phyloP scores from a whole-genome alignment of 2,797 vertebrate genomes.

The Molossus alvarezi region DNA sequence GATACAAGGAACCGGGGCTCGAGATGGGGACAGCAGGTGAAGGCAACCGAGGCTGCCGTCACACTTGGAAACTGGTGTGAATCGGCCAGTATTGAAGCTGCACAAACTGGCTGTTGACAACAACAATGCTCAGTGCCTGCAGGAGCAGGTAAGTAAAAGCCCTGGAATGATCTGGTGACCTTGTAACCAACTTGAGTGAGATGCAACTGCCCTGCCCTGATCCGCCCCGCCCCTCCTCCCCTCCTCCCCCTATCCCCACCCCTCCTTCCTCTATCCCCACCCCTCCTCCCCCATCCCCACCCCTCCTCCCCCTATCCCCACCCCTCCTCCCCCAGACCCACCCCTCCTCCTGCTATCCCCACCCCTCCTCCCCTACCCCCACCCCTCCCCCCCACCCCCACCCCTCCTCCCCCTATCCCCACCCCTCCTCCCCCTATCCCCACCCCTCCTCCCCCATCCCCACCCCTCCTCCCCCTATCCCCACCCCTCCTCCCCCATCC shows the following conservation, averaged over 20 bases:
- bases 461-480: too few relatives aligned
- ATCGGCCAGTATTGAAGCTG: background rate
- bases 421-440: too few relatives aligned
- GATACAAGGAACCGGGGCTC: background rate
- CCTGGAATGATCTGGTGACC: background rate
- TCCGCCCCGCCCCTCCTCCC: background rate
- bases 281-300: too few relatives aligned
- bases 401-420: too few relatives aligned
- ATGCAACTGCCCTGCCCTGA: too few relatives aligned
- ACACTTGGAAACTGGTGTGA: background rate
- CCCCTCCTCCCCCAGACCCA: too few relatives aligned
- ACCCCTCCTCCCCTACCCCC: fast-evolving
- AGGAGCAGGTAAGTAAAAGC: background rate
- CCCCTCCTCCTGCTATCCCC: fast-evolving
- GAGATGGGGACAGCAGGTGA: fast-evolving
- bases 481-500: too few relatives aligned
- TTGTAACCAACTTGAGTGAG: background rate
- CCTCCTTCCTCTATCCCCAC: too few relatives aligned
- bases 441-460: too few relatives aligned
- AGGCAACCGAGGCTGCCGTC: fast-evolving
- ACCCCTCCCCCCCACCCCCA: fast-evolving
- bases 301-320: too few relatives aligned
- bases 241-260: too few relatives aligned
- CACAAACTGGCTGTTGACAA: background rate
- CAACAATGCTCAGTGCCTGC: background rate